Conservation (phyloP, 2,113 vertebrate genomes). For the Calyptommatus sinebrachiatus region DNA sequence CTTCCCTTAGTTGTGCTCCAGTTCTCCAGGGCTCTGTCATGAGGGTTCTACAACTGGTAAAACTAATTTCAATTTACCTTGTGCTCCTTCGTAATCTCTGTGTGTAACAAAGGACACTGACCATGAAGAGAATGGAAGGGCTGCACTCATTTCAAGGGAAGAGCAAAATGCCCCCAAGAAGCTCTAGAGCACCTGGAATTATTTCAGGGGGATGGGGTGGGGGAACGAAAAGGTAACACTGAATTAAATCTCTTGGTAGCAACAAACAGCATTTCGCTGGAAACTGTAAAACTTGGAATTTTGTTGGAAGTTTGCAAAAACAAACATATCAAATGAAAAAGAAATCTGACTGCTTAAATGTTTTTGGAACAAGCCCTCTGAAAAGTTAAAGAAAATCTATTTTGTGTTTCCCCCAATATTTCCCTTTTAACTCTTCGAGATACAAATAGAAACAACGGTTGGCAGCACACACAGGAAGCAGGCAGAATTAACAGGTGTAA, state of each 20-base stretch:
- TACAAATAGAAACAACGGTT: neutral
- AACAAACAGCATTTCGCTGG: neutral
- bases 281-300: neutral
- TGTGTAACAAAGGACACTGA: too few relatives aligned
- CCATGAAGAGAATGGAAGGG: neutral
- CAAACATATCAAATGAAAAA: too few relatives aligned
- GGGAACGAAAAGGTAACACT: too few relatives aligned
- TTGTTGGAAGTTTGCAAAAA: neutral
- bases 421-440: neutral
- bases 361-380: neutral
- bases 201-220: too few relatives aligned
- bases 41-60: too few relatives aligned
- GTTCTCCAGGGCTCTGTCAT: too few relatives aligned
- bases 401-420: too few relatives aligned
- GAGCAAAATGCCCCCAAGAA: neutral
- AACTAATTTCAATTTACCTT: too few relatives aligned
- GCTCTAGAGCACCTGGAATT: neutral
- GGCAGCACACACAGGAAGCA: neutral
- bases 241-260: too few relatives aligned
- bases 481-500: neutral
- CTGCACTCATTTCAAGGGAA: accelerated
- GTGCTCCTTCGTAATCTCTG: too few relatives aligned
- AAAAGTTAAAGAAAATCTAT: neutral
- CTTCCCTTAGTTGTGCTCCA: too few relatives aligned
- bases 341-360: too few relatives aligned